Base-by-base conservation (phyloP, 2,888 invertebrate species). In the Papilio gigon region DNA sequence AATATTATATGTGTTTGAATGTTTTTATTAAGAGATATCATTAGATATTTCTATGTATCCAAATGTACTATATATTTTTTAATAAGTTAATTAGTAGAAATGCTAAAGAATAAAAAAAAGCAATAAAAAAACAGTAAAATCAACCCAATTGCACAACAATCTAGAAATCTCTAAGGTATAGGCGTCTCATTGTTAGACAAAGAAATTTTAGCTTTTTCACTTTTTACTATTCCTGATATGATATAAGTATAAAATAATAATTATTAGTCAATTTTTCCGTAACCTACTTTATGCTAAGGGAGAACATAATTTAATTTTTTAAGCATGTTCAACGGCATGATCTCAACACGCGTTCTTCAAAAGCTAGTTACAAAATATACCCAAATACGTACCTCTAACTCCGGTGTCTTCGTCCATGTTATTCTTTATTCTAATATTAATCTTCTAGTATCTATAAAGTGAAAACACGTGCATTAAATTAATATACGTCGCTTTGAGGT, bases 401-500 rank as follows among this genome's bases (percentile, higher is more conserved):
- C 78, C 83, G 71, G 76, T 76, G 70, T 86, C 87, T 76, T 88
- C 88, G 62, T 89, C 89, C 90, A 90, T 90, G 59, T 56, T 77
- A 76, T n/a, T 71, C 68, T 60, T 50, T 64, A 65, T 66, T 62
- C 25, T 71, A 66, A 76, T 72, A 70, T 17, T 40, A 4, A 77
- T 76, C 70, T 58, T 66, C 72, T 68, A 65, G 72, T 64, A 68
- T 65, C 76, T 73, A 37, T 72, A 79, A 79, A 76, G 69, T 73
- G 71, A 76, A 73, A 83, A 84, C 89, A 90, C 89, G 89, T 90
- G 90, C 76, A 78, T 75, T 74, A 76, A 78, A 78, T 75, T 76
- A 81, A 79, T 78, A 85, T 84, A 82, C 79, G 76, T 78, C 78
- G 79, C 81, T 80, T 82, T 81, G 77, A 78, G 78, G 74, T 76